Evolutionary conservation across 2,797 vertebrate genomes (phyloP), one percentile per base, ranked within the genome.

Genomic region (Fringilla coelebs): DNA sequence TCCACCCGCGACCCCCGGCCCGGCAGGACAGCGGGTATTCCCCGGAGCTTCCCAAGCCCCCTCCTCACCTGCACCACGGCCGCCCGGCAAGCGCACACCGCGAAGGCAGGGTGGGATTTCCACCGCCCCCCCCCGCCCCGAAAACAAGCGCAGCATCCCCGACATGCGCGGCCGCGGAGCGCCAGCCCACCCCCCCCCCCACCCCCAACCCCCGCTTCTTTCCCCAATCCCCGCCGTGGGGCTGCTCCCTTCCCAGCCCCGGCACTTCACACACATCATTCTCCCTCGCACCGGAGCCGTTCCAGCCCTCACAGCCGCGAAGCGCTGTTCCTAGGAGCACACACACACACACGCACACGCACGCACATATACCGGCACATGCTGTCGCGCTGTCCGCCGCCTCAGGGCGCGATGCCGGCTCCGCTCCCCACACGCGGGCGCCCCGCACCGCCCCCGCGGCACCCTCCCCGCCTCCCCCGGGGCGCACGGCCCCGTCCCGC

Each of bases 31-130:
- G 75, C 41, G 54, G 55, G 5, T 13, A 24, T n/a, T 48, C 58
- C 70, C 60, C 60, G 36, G 6, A 34, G 68, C 40, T 41, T 21
- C 84, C 80, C 92, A 0, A 58, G 7, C 49, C 72, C 72, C 46
- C 52, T 75, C 43, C 94, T 95, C 92, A 90, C 94, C 94, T 90
- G 92, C 87, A 41, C 52, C 79, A 17, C 60, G 54, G 24, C 68
- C 58, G 63, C 70, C 54, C 45, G 55, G 46, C 62, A n/a, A 61
- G 22, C 74, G 49, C 66, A 9, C 86, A 34, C 11, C 21, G 41
- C 76, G 3, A 17, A 60, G 16, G 31, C 41, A 49, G n/a, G 71
- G 71, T 28, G 88, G 71, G 75, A 88, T 74, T 70, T 77, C 22
- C 49, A 63, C 11, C 24, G 5, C 20, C 62, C 29, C 14, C 29